phyloP scores from a whole-genome alignment of 2,113 vertebrate genomes.

The Amphilophus citrinellus region DNA sequence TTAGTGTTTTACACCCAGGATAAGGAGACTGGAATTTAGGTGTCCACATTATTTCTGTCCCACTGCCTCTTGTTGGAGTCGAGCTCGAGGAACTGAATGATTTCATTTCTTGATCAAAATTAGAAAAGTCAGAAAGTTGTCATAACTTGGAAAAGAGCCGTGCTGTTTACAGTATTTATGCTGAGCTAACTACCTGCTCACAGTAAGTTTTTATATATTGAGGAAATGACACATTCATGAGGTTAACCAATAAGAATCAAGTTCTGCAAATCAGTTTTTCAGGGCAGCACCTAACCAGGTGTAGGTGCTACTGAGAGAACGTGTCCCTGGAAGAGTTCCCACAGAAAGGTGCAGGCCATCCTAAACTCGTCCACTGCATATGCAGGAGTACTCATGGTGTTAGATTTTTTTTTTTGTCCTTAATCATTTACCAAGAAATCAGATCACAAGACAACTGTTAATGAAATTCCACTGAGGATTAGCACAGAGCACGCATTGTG shows the following conservation, averaged over 20 bases:
- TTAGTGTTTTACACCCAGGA: neutral
- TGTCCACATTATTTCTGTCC: neutral
- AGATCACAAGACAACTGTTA: neutral
- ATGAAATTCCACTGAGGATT: neutral
- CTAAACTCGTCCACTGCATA: accelerated
- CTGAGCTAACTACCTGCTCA: neutral
- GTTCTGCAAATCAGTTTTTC: neutral
- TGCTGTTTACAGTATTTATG: neutral
- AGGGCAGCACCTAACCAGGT: accelerated
- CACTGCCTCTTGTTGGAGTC: neutral
- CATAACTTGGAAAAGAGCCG: neutral
- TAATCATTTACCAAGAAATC: neutral
- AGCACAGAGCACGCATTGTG: neutral
- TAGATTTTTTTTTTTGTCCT: neutral
- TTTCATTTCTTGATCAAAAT: neutral
- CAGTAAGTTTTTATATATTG: neutral
- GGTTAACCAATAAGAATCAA: neutral
- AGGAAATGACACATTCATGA: neutral
- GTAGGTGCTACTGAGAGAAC: neutral
- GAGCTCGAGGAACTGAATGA: neutral
- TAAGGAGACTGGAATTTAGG: neutral
- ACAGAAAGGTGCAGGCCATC: neutral
- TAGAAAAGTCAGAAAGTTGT: neutral
- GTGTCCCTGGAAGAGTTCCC: neutral
- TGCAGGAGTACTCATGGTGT: neutral